Conservation (phyloP, 2,888 invertebrate genomes). For the Cosmorhoe ocellata region DNA sequence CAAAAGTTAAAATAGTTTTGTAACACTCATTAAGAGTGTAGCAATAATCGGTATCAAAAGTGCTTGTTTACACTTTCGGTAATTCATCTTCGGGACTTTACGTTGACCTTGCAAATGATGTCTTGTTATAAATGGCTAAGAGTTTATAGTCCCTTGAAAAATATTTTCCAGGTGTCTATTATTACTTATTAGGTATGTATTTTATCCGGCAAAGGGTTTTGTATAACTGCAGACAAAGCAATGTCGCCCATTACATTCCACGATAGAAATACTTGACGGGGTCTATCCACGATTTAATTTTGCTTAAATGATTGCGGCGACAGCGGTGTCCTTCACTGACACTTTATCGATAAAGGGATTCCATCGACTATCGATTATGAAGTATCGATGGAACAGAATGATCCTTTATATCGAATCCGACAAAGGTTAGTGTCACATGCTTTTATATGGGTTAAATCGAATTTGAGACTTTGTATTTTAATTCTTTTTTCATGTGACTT, state of each 20-base stretch:
- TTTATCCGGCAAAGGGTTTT: slow-evolving; percentile 16
- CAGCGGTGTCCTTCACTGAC: slow-evolving; percentile 26
- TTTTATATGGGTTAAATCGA: slow-evolving; percentile 41
- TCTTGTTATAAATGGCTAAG: too few relatives aligned
- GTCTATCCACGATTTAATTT: slow-evolving; percentile 30
- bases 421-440: slow-evolving; percentile 28
- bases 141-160: too few relatives aligned
- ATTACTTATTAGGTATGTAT: neutral
- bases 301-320: slow-evolving; percentile 31
- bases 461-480: slow-evolving; percentile 27
- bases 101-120: too few relatives aligned
- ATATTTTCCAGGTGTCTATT: neutral
- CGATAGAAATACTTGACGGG: slow-evolving; percentile 23
- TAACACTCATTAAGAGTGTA: too few relatives aligned
- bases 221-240: slow-evolving; percentile 8
- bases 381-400: slow-evolving; percentile 8
- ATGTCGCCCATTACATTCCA: slow-evolving; percentile 38
- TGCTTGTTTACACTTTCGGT: too few relatives aligned
- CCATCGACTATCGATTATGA: slow-evolving; percentile 23
- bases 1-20: too few relatives aligned
- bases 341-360: slow-evolving; percentile 15
- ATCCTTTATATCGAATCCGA: slow-evolving; percentile 14
- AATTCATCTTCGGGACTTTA: too few relatives aligned
- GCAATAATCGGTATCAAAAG: too few relatives aligned
- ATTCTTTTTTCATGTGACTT: slow-evolving; percentile 9